phyloP scores from a whole-genome alignment of 2,888 invertebrate species.

The Netelia inedita region DNA sequence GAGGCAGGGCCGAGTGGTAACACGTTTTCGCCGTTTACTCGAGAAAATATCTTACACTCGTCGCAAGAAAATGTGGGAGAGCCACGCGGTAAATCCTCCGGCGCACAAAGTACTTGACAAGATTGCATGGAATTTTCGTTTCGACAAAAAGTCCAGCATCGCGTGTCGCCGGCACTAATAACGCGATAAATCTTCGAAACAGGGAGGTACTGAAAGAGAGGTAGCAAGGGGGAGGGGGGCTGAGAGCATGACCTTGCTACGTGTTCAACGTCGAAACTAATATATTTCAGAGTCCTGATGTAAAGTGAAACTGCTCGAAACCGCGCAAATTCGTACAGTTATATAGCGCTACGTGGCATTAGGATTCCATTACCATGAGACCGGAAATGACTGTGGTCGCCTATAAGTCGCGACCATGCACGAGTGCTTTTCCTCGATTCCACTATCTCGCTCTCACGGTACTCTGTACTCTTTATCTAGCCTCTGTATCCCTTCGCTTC shows the following conservation, averaged over 20 bases:
- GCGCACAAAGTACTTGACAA: slow-evolving; percentile 1
- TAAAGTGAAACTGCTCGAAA: neutral
- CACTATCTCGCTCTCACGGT: slow-evolving; percentile 26
- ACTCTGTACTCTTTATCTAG: neutral
- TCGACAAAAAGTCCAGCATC: slow-evolving; percentile 1
- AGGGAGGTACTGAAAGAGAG: neutral
- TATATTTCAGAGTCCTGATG: slow-evolving; percentile 11
- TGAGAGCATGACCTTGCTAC: neutral
- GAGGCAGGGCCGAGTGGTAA: neutral
- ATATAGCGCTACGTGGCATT: slow-evolving; percentile 23
- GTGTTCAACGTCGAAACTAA: neutral
- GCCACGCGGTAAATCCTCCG: slow-evolving; percentile 18
- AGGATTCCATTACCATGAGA: slow-evolving; percentile 42
- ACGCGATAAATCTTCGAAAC: slow-evolving; percentile 4
- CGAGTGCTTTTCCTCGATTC: neutral
- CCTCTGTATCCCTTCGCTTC: neutral
- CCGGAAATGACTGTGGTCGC: slow-evolving; percentile 50
- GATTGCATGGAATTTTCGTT: slow-evolving; percentile 34
- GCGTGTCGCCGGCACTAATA: neutral
- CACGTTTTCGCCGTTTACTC: slow-evolving; percentile 34
- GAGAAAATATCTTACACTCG: slow-evolving; percentile 18
- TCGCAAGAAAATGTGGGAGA: neutral
- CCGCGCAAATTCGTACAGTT: slow-evolving; percentile 26
- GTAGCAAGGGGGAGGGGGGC: neutral
- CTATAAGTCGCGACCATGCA: slow-evolving; percentile 11